Evolutionary conservation across 2,888 invertebrate genomes (phyloP).

Genomic region (Agrotis puta): DNA sequence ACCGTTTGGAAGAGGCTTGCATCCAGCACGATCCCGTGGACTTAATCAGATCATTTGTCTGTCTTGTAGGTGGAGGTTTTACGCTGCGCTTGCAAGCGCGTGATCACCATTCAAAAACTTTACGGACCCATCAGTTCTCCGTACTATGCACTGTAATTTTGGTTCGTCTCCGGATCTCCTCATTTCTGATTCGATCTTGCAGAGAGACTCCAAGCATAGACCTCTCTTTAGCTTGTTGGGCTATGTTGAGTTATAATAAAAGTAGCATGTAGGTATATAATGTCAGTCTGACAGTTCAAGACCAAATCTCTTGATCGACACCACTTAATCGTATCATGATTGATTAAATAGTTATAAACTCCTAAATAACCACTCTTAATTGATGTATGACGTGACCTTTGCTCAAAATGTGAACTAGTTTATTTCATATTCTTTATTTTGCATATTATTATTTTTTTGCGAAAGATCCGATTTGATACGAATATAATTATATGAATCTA

Average conservation of each 20-base stretch:
- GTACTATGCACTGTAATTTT: no score
- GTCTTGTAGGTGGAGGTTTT: no score
- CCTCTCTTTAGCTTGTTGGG: no score
- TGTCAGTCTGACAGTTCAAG: slow-evolving; percentile 23
- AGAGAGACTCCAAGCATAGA: no score
- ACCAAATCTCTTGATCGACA: slow-evolving; percentile 29
- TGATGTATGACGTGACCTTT: slow-evolving; percentile 36
- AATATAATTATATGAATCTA: neutral
- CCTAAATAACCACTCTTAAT: slow-evolving; percentile 19
- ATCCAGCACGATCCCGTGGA: no score
- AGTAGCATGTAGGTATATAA: neutral
- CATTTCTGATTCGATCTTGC: no score
- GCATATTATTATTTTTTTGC: slow-evolving; percentile 11
- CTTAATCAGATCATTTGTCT: no score
- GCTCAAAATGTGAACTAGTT: slow-evolving; percentile 25
- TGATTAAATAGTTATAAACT: slow-evolving; percentile 25
- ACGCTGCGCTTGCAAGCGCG: no score
- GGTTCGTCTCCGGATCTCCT: no score
- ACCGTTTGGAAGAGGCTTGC: neutral
- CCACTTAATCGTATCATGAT: slow-evolving; percentile 14
- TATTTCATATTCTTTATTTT: slow-evolving; percentile 21
- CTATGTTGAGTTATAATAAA: neutral
- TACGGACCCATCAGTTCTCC: neutral
- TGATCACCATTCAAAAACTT: no score
- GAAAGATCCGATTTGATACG: slow-evolving; percentile 24